These are phyloP conservation scores for Tarsius wallacei DNA, from an alignment of 2,797 vertebrate species.

Conservation along the genomic window DNA sequence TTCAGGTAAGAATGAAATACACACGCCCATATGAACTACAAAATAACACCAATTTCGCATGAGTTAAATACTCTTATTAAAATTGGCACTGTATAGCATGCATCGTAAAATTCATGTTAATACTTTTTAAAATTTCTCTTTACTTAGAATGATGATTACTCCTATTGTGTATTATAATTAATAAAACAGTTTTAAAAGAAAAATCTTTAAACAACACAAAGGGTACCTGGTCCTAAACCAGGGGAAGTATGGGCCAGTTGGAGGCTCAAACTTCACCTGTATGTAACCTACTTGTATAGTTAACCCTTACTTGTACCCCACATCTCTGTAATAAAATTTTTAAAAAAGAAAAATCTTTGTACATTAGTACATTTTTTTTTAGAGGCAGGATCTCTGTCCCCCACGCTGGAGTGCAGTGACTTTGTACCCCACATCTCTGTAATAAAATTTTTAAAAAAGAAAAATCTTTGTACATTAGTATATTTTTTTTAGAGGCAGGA, in stretches of 20 bases:
- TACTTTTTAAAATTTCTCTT: constrained; percentile 26
- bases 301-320: too few species aligned
- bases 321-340: too few species aligned
- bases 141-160: not conserved
- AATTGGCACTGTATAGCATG: not conserved
- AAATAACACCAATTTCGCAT: not conserved
- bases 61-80: not conserved
- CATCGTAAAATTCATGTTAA: constrained; percentile 17
- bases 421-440: too few species aligned
- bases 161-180: not conserved
- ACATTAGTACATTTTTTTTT: not conserved
- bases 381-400: too few species aligned
- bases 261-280: too few species aligned
- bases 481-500: not conserved
- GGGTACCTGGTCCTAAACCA: too few species aligned
- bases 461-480: not conserved
- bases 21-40: not conserved
- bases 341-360: not conserved
- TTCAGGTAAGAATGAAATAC: not conserved
- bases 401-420: too few species aligned
- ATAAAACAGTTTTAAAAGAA: not conserved
- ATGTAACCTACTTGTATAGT: too few species aligned
- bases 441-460: not conserved
- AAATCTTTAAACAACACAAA: too few species aligned
- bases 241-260: too few species aligned